phyloP scores from a whole-genome alignment of 1,140 invertebrate genomes.

The Aphelenchoides fujianensis region DNA sequence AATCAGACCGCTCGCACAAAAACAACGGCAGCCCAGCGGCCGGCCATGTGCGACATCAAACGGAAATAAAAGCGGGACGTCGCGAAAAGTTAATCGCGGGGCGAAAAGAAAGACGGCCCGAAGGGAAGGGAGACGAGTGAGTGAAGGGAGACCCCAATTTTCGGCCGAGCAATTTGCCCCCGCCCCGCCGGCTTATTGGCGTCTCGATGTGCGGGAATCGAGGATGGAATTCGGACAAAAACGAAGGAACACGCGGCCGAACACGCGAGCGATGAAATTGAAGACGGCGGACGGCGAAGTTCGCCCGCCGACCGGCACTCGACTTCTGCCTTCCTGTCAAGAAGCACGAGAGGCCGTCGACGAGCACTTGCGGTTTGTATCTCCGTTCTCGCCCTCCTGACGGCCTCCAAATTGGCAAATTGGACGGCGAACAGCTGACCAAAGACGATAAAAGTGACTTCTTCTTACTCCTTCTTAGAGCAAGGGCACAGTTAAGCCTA shows the following conservation, averaged over 20 bases:
- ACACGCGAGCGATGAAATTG: background rate
- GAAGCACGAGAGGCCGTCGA: background rate
- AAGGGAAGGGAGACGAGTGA: too few relatives aligned
- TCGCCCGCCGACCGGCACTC: background rate
- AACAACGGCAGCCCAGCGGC: background rate
- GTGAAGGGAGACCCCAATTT: background rate
- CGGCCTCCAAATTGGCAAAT: too few relatives aligned
- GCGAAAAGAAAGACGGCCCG: background rate
- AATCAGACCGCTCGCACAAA: background rate
- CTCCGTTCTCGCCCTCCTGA: too few relatives aligned
- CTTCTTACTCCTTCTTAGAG: too few relatives aligned
- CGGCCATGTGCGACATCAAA: background rate
- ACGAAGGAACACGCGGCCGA: background rate
- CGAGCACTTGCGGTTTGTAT: too few relatives aligned
- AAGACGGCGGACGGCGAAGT: too few relatives aligned
- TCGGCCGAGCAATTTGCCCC: background rate
- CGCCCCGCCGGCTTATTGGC: conserved; percentile 1
- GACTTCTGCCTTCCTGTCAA: too few relatives aligned
- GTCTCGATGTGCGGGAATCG: background rate
- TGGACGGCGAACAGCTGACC: too few relatives aligned
- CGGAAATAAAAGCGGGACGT: background rate
- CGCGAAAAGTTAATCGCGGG: background rate
- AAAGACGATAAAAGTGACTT: too few relatives aligned
- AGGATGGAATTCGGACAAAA: background rate
- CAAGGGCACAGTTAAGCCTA: too few relatives aligned